These are phyloP conservation scores for Acanthis flammea DNA, from an alignment of 2,797 vertebrate species.

Conservation along the genomic window DNA sequence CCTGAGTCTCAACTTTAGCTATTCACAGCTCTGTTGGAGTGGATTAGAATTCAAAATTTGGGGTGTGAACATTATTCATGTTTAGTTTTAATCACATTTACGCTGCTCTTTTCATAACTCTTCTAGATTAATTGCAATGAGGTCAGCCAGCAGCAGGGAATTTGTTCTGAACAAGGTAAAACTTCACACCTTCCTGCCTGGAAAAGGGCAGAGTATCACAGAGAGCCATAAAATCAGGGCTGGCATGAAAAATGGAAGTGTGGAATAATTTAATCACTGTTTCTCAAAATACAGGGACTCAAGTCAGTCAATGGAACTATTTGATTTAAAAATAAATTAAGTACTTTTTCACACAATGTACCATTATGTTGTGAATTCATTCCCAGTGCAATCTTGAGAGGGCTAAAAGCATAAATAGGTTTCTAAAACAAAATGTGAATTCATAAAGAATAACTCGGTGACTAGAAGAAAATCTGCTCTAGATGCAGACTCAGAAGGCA, in stretches of 20 bases:
- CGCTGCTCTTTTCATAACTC: not conserved
- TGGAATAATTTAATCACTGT: slow-evolving; percentile 15
- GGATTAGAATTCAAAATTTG: not conserved
- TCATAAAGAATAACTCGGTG: not conserved
- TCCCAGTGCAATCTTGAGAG: not conserved
- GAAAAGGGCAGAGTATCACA: not conserved
- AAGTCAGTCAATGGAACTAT: not conserved
- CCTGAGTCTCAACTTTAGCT: not conserved
- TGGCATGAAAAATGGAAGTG: not conserved
- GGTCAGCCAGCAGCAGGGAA: not conserved
- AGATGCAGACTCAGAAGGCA: not conserved
- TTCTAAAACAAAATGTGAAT: not conserved
- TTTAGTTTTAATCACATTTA: not conserved
- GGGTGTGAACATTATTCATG: not conserved
- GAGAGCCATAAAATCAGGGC: not conserved
- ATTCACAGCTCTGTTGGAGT: not conserved
- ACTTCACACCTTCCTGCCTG: not conserved
- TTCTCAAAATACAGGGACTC: not conserved
- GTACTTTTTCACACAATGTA: not conserved
- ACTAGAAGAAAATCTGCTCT: not conserved
- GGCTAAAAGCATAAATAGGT: not conserved
- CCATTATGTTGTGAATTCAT: not conserved
- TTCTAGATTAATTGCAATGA: not conserved
- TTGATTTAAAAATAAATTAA: slow-evolving; percentile 14
- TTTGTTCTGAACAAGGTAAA: not conserved